Percentiles rank a stretch among this genome's conserved stretches.
phyloP scores from a whole-genome alignment of 2,797 vertebrate species.

The Lacerta agilis region DNA sequence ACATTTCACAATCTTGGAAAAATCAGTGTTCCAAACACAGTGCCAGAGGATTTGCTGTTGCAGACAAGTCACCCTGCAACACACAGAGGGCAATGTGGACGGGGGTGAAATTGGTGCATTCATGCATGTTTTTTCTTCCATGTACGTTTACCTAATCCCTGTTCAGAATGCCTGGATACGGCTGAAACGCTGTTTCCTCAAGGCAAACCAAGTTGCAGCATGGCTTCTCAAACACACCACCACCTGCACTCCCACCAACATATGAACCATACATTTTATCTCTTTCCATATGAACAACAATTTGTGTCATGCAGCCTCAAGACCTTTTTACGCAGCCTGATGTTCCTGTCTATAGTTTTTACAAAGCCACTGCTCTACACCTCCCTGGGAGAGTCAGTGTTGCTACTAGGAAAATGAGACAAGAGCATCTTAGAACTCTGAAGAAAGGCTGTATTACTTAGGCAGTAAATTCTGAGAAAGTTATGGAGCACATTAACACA shows the following conservation, averaged over 20 bases:
- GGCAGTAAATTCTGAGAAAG: slow-evolving; percentile 56
- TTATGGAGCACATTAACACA: slow-evolving; percentile 49
- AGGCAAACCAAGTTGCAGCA: background rate
- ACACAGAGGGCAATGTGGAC: too few relatives aligned
- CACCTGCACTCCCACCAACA: too few relatives aligned
- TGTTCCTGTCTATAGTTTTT: background rate
- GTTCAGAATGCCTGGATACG: too few relatives aligned
- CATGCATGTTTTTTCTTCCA: too few relatives aligned
- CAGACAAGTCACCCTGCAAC: too few relatives aligned
- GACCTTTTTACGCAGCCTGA: background rate
- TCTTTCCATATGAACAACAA: background rate
- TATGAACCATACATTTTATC: background rate
- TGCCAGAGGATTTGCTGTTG: too few relatives aligned
- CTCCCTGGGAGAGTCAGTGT: background rate
- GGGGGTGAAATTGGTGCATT: too few relatives aligned
- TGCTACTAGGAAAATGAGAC: too few relatives aligned
- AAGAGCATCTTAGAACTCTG: background rate
- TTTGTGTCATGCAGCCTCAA: background rate
- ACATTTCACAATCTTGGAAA: too few relatives aligned
- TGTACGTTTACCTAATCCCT: too few relatives aligned
- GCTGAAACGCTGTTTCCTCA: background rate
- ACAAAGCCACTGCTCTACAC: background rate
- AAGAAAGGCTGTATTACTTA: slow-evolving; percentile 26
- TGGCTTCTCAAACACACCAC: background rate
- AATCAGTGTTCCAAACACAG: too few relatives aligned